Evolutionary conservation across 2,888 invertebrate species (phyloP).

Genomic region (Phrixothrix hirtus): DNA sequence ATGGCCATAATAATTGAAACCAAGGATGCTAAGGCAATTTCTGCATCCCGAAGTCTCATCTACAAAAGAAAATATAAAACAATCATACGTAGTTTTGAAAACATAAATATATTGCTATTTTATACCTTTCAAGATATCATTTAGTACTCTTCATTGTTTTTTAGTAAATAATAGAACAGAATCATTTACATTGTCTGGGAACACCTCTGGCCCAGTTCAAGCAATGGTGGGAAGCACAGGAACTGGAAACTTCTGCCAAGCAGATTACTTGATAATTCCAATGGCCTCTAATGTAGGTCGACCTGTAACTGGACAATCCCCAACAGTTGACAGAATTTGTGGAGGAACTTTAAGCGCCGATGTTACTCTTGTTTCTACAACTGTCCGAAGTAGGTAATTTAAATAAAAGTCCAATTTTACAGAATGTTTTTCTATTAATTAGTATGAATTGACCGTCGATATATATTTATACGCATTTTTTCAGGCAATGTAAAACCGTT

Average conservation of each 20-base stretch:
- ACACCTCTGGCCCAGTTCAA: conserved; percentile 66
- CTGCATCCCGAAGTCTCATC: too few relatives aligned
- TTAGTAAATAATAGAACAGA: conserved; percentile 72
- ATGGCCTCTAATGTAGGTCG: conserved; percentile 73
- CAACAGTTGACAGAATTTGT: conserved; percentile 80
- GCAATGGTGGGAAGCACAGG: conserved; percentile 72
- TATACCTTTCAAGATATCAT: neutral
- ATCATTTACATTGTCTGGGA: conserved; percentile 78
- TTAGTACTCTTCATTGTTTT: conserved; percentile 27
- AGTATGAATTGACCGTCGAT: too few relatives aligned
- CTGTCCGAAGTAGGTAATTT: conserved; percentile 70
- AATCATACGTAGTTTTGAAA: too few relatives aligned
- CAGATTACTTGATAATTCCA: conserved; percentile 80
- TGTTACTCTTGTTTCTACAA: conserved; percentile 67
- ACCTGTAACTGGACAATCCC: conserved; percentile 60
- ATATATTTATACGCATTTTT: too few relatives aligned
- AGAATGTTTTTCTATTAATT: too few relatives aligned
- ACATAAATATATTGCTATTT: too few relatives aligned
- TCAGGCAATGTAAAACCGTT: conserved; percentile 81
- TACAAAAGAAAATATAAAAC: too few relatives aligned
- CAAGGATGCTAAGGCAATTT: too few relatives aligned
- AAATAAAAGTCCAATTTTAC: too few relatives aligned
- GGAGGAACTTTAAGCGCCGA: conserved; percentile 81
- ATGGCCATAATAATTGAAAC: too few relatives aligned
- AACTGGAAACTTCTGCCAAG: conserved; percentile 70